Evolutionary conservation across 2,888 invertebrate genomes (phyloP), one percentile per base, ranked within the genome.

Genomic region (Drosophila tanythrix): DNA sequence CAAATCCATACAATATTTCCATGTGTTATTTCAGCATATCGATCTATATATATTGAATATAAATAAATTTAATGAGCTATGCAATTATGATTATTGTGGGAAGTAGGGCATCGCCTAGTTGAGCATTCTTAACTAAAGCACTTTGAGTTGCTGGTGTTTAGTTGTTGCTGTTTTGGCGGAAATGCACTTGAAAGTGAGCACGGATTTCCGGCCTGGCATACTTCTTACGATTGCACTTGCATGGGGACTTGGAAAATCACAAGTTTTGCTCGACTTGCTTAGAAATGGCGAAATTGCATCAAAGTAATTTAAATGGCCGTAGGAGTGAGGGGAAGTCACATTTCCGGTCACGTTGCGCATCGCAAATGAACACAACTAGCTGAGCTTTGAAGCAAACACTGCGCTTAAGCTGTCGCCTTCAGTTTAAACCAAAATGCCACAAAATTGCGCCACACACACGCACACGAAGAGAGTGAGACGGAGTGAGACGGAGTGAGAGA

Each of bases 121-220:
- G 21, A 10, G 31, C 18, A 43, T 46, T 21, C 29, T 6, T 5
- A 15, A 11, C 21, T 11, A 2, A 10, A 43, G n/a, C 43, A 15
- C 31, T 43, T 8, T 3, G n/a, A 31, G 15, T 40, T 29, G 15
- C 27, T 55, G n/a, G 21, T 55, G 51, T 43, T 73, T 35, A 51
- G 58, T 33, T 70, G 66, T 66, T 66, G 77, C 43, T 64, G 65
- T 58, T 58, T 53, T 53, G 57, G 70, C 81, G 88, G 85, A 86
- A 88, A 83, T 83, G 88, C 86, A 86, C 74, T 88, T 73, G 75
- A 85, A 83, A 75, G 69, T 74, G 82, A 65, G 72, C 80, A 80
- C 72, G 82, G 79, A 85, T 83, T 88, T 85, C 86, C 88, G 80
- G 82, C 60, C 57, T 74, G 58, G 50, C 66, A 59, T 61, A 38